A percentile compares a stretch with the other conserved stretches of the same genome.
Evolutionary conservation across 2,797 vertebrate genomes (phyloP).

Genomic region (Crax fasciolata): DNA sequence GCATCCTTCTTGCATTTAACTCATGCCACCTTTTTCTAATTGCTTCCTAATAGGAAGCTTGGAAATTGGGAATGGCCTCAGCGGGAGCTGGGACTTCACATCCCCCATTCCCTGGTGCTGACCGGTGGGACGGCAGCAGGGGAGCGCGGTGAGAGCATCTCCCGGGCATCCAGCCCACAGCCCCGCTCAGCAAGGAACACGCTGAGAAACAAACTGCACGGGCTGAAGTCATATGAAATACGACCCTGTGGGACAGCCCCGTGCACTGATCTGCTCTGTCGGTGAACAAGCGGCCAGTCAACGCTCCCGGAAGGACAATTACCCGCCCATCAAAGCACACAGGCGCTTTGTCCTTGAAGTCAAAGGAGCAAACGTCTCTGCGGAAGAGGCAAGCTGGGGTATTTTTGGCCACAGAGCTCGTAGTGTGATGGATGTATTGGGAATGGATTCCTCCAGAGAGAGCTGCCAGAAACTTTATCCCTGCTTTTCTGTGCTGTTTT

Average conservation of each 20-base stretch:
- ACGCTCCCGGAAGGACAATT: neutral
- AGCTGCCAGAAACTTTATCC: slow-evolving; percentile 50
- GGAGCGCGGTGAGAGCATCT: neutral
- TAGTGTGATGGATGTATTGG: neutral
- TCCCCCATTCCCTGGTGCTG: neutral
- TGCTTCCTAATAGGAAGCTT: neutral
- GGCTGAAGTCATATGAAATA: neutral
- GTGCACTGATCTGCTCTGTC: neutral
- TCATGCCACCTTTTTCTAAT: neutral
- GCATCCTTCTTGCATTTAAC: neutral
- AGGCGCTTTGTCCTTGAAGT: neutral
- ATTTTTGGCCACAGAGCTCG: neutral
- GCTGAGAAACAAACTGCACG: neutral
- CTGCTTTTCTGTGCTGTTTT: slow-evolving; percentile 41
- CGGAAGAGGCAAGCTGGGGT: neutral
- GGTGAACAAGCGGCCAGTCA: slow-evolving; percentile 7
- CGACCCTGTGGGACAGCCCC: neutral
- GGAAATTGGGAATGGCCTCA: neutral
- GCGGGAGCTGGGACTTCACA: neutral
- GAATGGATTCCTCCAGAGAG: slow-evolving; percentile 12
- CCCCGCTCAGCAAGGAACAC: neutral
- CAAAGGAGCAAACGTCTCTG: neutral
- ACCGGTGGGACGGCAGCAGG: neutral
- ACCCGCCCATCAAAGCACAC: neutral
- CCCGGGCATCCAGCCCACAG: neutral